Percentiles rank a stretch among this genome's conserved stretches.
These are phyloP conservation scores for Turdus rufiventris DNA, from an alignment of 2,113 vertebrate species.

Conservation along the genomic window DNA sequence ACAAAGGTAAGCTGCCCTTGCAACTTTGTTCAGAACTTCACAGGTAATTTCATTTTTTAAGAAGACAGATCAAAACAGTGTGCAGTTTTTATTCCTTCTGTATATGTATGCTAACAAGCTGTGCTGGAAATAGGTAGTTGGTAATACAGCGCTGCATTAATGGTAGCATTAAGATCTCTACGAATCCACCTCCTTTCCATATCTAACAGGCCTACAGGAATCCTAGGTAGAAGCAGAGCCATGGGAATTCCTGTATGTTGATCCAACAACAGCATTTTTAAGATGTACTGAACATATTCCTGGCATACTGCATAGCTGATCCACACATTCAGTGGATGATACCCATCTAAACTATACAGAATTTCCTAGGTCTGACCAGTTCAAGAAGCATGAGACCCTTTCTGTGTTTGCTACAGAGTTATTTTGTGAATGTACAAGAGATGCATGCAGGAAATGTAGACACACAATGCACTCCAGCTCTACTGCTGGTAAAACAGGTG, in stretches of 20 bases:
- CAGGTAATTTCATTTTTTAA: background rate
- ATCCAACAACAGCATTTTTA: background rate
- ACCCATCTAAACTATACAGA: background rate
- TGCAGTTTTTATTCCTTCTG: background rate
- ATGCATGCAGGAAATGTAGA: rapidly evolving
- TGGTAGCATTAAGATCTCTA: background rate
- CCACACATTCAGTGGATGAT: background rate
- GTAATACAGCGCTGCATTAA: background rate
- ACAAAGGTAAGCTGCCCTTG: slow-evolving; percentile 47
- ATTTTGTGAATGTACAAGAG: background rate
- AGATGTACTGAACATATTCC: background rate
- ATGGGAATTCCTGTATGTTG: background rate
- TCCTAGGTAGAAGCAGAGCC: background rate
- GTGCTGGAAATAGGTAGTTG: background rate
- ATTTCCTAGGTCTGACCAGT: background rate
- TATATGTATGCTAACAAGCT: background rate
- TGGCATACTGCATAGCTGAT: background rate
- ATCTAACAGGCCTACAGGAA: background rate
- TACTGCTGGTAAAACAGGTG: background rate
- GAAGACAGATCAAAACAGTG: background rate
- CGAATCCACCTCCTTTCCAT: background rate
- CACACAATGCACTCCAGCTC: background rate
- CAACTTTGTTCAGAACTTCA: background rate
- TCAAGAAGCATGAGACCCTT: background rate
- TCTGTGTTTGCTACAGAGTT: background rate